These are phyloP conservation scores for Acleris literana DNA, from an alignment of 2,888 invertebrate genomes.

Conservation along the genomic window DNA sequence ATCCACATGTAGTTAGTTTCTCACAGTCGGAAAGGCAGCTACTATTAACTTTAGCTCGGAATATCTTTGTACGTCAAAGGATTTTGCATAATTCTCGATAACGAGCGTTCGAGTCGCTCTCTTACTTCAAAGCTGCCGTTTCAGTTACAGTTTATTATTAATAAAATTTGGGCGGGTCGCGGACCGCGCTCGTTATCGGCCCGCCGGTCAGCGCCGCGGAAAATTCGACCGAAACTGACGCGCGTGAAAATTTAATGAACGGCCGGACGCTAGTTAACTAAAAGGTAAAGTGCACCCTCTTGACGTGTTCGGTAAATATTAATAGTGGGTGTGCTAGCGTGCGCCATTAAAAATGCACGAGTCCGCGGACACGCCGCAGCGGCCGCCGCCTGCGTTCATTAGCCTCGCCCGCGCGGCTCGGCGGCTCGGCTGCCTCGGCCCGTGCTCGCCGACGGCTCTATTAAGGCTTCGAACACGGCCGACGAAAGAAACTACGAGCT, in stretches of 20 bases:
- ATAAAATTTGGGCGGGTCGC: conserved; percentile 79
- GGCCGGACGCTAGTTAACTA: conserved; percentile 84
- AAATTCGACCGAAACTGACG: conserved; percentile 83
- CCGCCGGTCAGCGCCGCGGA: conserved; percentile 81
- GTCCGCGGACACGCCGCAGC: conserved; percentile 72
- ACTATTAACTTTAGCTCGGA: conserved; percentile 45
- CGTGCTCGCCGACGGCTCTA: conserved; percentile 45
- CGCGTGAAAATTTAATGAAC: conserved; percentile 85
- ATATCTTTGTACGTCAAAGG: conserved; percentile 74
- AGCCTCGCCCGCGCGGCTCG: conserved; percentile 64
- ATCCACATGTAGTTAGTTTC: conserved; percentile 33
- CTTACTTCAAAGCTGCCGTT: conserved; percentile 79
- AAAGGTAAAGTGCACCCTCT: conserved; percentile 84
- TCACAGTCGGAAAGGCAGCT: conserved; percentile 30
- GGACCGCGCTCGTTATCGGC: conserved; percentile 59
- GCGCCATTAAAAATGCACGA: conserved; percentile 82
- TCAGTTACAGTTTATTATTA: conserved; percentile 83
- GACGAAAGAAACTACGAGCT: conserved; percentile 27
- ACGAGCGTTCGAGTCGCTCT: conserved; percentile 77
- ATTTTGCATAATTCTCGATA: conserved; percentile 79
- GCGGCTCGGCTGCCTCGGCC: conserved; percentile 52
- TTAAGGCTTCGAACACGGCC: conserved; percentile 34
- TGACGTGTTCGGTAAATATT: conserved; percentile 84
- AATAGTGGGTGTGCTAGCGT: conserved; percentile 81
- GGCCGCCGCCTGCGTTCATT: conserved; percentile 61